phyloP scores from a whole-genome alignment of 2,888 invertebrate genomes.

The Melanophora roralis region DNA sequence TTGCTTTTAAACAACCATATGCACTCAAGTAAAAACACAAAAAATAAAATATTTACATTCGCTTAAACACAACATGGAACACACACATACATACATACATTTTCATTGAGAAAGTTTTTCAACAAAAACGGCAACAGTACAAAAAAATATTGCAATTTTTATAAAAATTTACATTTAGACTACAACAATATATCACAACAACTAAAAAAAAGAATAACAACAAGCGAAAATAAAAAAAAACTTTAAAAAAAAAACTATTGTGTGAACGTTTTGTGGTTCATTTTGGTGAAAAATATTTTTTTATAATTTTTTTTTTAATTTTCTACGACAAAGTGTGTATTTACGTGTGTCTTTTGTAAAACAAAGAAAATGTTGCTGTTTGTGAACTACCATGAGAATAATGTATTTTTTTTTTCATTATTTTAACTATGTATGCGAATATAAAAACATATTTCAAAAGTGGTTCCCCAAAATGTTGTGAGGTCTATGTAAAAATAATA shows the following conservation, averaged over 20 bases:
- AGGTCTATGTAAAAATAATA: no score
- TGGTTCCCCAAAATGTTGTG: not conserved
- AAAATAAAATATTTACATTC: conserved; percentile 55
- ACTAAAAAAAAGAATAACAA: conserved; percentile 11
- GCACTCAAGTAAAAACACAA: conserved; percentile 62
- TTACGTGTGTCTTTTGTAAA: conserved; percentile 54
- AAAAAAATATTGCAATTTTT: conserved; percentile 44
- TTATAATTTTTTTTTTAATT: conserved; percentile 2
- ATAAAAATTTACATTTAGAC: conserved; percentile 54
- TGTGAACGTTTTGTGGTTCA: conserved; percentile 57
- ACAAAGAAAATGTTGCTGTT: conserved; percentile 40
- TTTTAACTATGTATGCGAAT: not conserved
- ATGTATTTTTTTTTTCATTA: not conserved
- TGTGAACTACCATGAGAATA: not conserved
- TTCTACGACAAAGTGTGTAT: conserved; percentile 44
- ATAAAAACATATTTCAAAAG: not conserved
- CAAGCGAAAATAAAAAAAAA: not conserved
- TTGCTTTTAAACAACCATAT: conserved; percentile 30
- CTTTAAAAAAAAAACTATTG: conserved; percentile 24
- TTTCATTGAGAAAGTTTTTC: conserved; percentile 13
- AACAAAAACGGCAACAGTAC: not conserved
- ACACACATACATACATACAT: conserved; percentile 28
- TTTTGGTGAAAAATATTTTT: conserved; percentile 40
- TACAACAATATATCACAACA: conserved; percentile 48
- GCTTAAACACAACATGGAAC: conserved; percentile 62